Evolutionary conservation across 2,888 invertebrate species (phyloP), one percentile per base, ranked within the genome.

Genomic region (Tethea ocularis): DNA sequence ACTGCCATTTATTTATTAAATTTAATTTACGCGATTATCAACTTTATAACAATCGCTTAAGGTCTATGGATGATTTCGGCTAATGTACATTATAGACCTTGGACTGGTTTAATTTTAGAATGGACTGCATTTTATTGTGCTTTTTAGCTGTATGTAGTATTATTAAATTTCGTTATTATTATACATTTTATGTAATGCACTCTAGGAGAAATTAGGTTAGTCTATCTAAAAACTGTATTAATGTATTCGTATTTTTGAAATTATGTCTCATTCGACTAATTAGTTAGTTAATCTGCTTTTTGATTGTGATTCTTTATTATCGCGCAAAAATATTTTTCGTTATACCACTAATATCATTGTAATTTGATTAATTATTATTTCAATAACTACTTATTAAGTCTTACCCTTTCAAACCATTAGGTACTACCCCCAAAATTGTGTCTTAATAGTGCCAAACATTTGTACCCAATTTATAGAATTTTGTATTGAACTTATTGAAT

Each of bases 361-460:
- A 33, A 20, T 17, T 13, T 36, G 6, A 41, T 41, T 17, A 29
- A 10, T 20, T 20, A 46, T 46, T 8, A 3, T 46, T 20, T 10
- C 1, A 41, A 17, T 17, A 17, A n/a, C 17, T 41, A n/a, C 7
- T 46, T 0, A n/a, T n/a, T 46, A 41, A 46, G 8, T 17, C 20
- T n/a, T 46, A 20, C 10, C 41, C 20, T 15, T 54, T 10, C 26
- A 33, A 52, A 17, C 13, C 36, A 24, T 52, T 52, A 26, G 26
- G 55, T 33, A 52, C 29, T 52, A 10, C 36, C 33, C 51, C 38
- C 59, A 64, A 80, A 80, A 81, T 82, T 71, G 85, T 84, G 86
- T 85, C 84, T 86, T 86, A 86, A 77, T 85, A 83, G 87, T 87
- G 87, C 87, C 87, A 88, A 87, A 79, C 56, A 69, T 78, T 77